These are phyloP conservation scores for Brenthis ino DNA, from an alignment of 2,888 invertebrate species.

Conservation along the genomic window DNA sequence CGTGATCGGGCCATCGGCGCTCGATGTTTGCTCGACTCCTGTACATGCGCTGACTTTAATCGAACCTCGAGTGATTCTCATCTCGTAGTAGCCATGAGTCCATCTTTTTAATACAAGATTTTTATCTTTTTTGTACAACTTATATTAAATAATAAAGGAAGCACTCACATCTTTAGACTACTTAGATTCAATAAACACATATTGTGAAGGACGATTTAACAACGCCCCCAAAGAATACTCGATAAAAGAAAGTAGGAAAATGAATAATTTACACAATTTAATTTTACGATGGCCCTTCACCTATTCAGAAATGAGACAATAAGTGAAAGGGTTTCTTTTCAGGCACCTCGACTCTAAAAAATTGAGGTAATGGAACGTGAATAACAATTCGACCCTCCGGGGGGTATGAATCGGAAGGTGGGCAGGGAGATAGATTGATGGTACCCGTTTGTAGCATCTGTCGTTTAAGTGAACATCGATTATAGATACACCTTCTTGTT, in stretches of 20 bases:
- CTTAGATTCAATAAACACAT: background rate
- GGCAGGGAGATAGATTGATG: slow-evolving; percentile 73
- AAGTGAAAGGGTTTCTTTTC: slow-evolving; percentile 78
- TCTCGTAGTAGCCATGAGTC: slow-evolving; percentile 49
- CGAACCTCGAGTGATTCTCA: slow-evolving; percentile 66
- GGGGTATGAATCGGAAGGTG: slow-evolving; percentile 48
- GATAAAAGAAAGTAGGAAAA: slow-evolving; percentile 49
- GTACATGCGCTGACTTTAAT: slow-evolving; percentile 71
- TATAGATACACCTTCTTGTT: slow-evolving; percentile 75
- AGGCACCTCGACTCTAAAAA: slow-evolving; percentile 76
- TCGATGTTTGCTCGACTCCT: slow-evolving; percentile 66
- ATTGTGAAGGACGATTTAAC: slow-evolving; percentile 2
- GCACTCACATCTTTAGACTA: background rate
- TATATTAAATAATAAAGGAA: slow-evolving; percentile 14
- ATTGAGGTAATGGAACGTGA: slow-evolving; percentile 81
- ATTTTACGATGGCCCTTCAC: slow-evolving; percentile 66
- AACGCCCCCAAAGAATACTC: slow-evolving; percentile 46
- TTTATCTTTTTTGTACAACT: background rate
- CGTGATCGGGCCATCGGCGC: slow-evolving; percentile 60
- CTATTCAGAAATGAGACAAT: slow-evolving; percentile 74
- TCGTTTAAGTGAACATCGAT: slow-evolving; percentile 80
- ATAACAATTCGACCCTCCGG: slow-evolving; percentile 72
- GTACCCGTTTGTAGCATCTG: slow-evolving; percentile 80
- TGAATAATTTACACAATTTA: slow-evolving; percentile 69
- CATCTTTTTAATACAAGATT: slow-evolving; percentile 30